phyloP scores from a whole-genome alignment of 1,140 invertebrate genomes.

The Tetragonula clypearis region DNA sequence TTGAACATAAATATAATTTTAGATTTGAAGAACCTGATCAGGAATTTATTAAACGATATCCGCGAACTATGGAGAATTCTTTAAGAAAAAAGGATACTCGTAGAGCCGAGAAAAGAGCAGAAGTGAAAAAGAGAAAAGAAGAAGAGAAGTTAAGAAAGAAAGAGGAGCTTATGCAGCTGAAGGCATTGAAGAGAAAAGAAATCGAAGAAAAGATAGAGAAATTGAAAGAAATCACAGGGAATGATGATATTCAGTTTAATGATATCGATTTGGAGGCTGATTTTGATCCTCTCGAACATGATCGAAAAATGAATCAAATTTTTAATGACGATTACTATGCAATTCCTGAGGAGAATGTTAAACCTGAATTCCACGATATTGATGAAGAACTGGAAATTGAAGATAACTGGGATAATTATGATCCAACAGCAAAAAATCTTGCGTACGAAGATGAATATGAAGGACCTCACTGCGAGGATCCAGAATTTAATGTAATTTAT shows the following conservation, averaged over 20 bases:
- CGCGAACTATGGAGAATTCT: slow-evolving; percentile 92
- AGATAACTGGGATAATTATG: slow-evolving; percentile 90
- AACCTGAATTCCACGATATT: slow-evolving; percentile 91
- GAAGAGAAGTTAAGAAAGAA: slow-evolving; percentile 91
- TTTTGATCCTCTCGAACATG: slow-evolving; percentile 95
- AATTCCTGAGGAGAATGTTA: slow-evolving; percentile 86
- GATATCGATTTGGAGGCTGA: slow-evolving; percentile 90
- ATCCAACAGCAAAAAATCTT: slow-evolving; percentile 75
- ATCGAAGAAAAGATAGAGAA: slow-evolving; percentile 94
- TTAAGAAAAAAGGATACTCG: slow-evolving; percentile 91
- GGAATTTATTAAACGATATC: slow-evolving; percentile 92
- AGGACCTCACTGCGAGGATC: slow-evolving; percentile 88
- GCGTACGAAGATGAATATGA: slow-evolving; percentile 71
- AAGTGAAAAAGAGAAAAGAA: slow-evolving; percentile 89
- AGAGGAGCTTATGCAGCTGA: slow-evolving; percentile 93
- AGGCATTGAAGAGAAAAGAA: slow-evolving; percentile 94
- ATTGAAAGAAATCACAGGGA: slow-evolving; percentile 92
- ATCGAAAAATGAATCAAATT: slow-evolving; percentile 92
- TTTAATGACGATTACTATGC: slow-evolving; percentile 95
- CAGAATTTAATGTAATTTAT: slow-evolving; percentile 88
- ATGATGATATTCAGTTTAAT: slow-evolving; percentile 84
- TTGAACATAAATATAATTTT: slow-evolving; percentile 98
- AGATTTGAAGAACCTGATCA: slow-evolving; percentile 97
- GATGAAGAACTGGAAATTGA: slow-evolving; percentile 88
- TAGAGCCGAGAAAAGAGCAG: slow-evolving; percentile 89